Percentiles rank a stretch among this genome's conserved stretches.
Conservation (phyloP, 2,113 vertebrate genomes). For the Larimichthys polyactis region DNA sequence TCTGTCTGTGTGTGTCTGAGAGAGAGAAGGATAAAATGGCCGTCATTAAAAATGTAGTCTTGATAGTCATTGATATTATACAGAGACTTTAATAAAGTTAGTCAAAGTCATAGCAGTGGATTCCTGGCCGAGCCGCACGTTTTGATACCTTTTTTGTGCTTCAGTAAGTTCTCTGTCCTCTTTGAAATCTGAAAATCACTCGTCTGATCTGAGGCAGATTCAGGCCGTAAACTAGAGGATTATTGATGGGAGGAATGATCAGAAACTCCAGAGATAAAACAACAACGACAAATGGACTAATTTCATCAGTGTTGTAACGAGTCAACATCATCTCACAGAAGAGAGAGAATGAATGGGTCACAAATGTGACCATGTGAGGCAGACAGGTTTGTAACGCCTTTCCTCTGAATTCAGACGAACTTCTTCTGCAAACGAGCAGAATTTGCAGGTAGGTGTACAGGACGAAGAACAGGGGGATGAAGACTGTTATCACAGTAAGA, state of each 20-base stretch:
- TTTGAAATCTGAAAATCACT: too few relatives aligned
- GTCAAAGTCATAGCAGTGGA: too few relatives aligned
- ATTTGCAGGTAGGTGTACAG: conserved; percentile 36
- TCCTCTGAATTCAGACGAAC: conserved; percentile 16
- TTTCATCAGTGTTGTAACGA: not conserved
- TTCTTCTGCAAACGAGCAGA: conserved; percentile 14
- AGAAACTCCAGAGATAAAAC: conserved; percentile 40
- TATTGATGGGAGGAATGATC: conserved; percentile 36
- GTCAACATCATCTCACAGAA: too few relatives aligned
- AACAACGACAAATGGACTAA: not conserved
- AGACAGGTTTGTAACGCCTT: conserved; percentile 52
- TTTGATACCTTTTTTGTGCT: too few relatives aligned
- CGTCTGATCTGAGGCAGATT: conserved; percentile 52
- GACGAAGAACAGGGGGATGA: conserved; percentile 18
- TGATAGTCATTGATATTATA: too few relatives aligned
- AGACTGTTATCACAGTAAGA: not conserved
- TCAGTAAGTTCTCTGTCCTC: too few relatives aligned
- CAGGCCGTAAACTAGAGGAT: conserved; percentile 52
- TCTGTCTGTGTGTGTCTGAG: too few relatives aligned
- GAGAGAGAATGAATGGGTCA: not conserved
- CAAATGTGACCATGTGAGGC: conserved; percentile 44
- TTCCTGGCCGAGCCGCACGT: too few relatives aligned
- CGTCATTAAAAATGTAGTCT: too few relatives aligned
- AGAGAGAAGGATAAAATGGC: too few relatives aligned
- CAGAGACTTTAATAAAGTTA: too few relatives aligned